Conservation (phyloP, 2,888 invertebrate genomes). For the Antitype chi region DNA sequence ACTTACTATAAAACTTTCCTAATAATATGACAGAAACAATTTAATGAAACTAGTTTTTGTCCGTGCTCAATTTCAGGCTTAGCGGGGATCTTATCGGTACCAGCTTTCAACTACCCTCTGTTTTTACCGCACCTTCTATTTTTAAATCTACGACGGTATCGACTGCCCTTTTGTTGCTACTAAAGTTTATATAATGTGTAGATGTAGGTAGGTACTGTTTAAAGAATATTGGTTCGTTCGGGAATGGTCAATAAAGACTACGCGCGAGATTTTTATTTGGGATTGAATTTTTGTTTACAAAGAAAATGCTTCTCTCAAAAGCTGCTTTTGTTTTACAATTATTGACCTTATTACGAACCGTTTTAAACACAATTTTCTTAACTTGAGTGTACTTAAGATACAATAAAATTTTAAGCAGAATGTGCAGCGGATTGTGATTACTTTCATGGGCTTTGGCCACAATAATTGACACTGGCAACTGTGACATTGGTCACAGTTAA, state of each 20-base stretch:
- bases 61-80: conserved; percentile 64
- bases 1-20: not conserved
- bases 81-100: conserved; percentile 63
- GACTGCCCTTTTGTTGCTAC: conserved; percentile 40
- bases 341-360: not conserved
- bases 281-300: not conserved
- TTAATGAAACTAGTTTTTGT: conserved; percentile 69
- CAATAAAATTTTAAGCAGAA: not conserved
- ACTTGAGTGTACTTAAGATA: not conserved
- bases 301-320: not conserved
- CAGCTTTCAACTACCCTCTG: conserved; percentile 64
- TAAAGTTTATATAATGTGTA: conserved; percentile 35
- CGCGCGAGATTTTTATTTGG: not conserved
- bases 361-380: not conserved
- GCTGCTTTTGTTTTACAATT: not conserved
- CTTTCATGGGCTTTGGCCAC: not conserved
- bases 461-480: too few relatives aligned
- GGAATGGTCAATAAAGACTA: conserved; percentile 12
- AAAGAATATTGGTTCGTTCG: conserved; percentile 42
- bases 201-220: conserved; percentile 39
- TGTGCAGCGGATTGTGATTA: not conserved
- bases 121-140: conserved; percentile 56
- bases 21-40: conserved; percentile 59
- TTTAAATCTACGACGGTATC: conserved; percentile 48
- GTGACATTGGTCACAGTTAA: too few relatives aligned